A percentile compares a stretch with the other conserved stretches of the same genome.
These are phyloP conservation scores for Rotaria magnacalcarata DNA, from an alignment of 2,888 invertebrate genomes.

Conservation along the genomic window DNA sequence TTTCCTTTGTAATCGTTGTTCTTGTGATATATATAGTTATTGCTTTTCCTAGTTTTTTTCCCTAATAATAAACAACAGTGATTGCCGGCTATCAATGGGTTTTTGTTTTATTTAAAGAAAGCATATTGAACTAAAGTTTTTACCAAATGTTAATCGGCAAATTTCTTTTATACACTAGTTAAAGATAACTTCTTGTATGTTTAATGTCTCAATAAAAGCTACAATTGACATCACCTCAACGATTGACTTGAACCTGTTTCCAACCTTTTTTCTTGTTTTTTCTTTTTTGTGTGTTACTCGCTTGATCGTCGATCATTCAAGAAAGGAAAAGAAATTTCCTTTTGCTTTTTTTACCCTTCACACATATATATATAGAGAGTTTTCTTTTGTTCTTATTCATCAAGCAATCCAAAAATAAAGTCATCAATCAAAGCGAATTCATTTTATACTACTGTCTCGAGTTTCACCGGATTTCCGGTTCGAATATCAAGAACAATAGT, in stretches of 20 bases:
- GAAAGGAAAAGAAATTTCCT: not conserved
- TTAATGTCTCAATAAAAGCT: not conserved
- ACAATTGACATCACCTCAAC: not conserved
- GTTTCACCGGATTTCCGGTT: not conserved
- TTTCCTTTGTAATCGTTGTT: not conserved
- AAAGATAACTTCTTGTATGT: not conserved
- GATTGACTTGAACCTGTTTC: not conserved
- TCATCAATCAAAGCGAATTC: not conserved
- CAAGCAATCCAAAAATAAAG: conserved; percentile 2
- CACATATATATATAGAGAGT: not conserved
- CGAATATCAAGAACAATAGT: not conserved
- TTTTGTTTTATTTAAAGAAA: too few species aligned
- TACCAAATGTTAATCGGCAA: too few species aligned
- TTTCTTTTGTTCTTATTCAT: not conserved
- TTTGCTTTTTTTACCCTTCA: not conserved
- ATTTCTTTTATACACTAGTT: not conserved
- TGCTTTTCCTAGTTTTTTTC: too few species aligned
- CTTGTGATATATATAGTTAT: too few species aligned
- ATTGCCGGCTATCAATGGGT: not conserved
- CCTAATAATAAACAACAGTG: not conserved
- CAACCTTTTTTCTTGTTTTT: not conserved
- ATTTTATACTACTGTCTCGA: not conserved
- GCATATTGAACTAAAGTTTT: too few species aligned
- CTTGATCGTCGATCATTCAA: not conserved
- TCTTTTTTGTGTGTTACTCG: not conserved